Evolutionary conservation across 2,888 invertebrate genomes (phyloP), one percentile per base, ranked within the genome.

Genomic region (Encarsia formosa): DNA sequence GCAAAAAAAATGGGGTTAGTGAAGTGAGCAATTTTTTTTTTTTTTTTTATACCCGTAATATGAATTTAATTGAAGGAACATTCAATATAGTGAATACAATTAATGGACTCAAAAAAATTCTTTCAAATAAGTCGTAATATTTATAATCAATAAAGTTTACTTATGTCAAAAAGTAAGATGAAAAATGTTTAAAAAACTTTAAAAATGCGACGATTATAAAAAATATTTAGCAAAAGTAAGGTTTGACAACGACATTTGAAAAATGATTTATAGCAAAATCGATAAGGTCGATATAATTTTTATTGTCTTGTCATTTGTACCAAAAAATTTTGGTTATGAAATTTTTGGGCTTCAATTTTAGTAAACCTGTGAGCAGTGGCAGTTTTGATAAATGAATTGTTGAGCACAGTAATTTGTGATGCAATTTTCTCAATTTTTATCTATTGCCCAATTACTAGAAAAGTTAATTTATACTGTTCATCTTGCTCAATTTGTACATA

Each of bases 1-100:
- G 96, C 97, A 52, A 97, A 97, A 79, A 95, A 95, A 76, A 82
- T 90, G 73, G 96, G 95, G 61, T 81, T 94, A 75, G 87, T 86
- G 64, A 90, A 88, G 78, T 83, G 79, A 77, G 32, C 48, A 15
- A 44, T 23, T 46, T 47, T 44, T 26, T 26, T 26, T 11, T 8
- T 26, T n/a, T n/a, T n/a, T n/a, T n/a, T n/a, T n/a, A n/a, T n/a
- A n/a, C n/a, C n/a, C n/a, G n/a, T n/a, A n/a, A n/a, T n/a, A n/a
- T n/a, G n/a, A n/a, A n/a, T n/a, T n/a, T n/a, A n/a, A n/a, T n/a
- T n/a, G n/a, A n/a, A n/a, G n/a, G n/a, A n/a, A n/a, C n/a, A n/a
- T n/a, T n/a, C n/a, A n/a, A n/a, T n/a, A n/a, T n/a, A n/a, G n/a
- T n/a, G n/a, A n/a, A n/a, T n/a, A n/a, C n/a, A n/a, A n/a, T 52